phyloP scores from a whole-genome alignment of 1,140 invertebrate genomes.

The Drosophila murphyi region DNA sequence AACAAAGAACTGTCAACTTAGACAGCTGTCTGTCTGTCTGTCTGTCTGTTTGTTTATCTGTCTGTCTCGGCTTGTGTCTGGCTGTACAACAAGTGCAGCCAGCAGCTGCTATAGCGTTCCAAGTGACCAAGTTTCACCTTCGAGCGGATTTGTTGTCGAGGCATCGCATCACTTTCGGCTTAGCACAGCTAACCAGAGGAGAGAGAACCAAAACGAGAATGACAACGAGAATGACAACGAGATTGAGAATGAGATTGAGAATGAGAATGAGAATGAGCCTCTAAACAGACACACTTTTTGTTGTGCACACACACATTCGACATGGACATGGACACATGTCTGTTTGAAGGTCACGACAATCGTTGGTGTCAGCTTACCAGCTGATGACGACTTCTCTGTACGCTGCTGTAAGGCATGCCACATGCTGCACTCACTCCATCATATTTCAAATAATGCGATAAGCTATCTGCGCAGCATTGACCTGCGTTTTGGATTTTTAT shows the following conservation, averaged over 20 bases:
- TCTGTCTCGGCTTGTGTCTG: slow-evolving; percentile 7
- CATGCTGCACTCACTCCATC: slow-evolving; percentile 15
- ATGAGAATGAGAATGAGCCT: background rate
- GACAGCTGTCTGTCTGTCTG: slow-evolving; percentile 42
- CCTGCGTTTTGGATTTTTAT: slow-evolving; percentile 14
- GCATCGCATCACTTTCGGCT: slow-evolving; percentile 64
- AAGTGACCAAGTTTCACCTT: slow-evolving; percentile 66
- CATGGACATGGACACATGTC: slow-evolving; percentile 25
- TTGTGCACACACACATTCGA: background rate
- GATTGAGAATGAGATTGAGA: slow-evolving; percentile 8
- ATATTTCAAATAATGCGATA: too few relatives aligned
- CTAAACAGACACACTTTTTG: slow-evolving; percentile 3
- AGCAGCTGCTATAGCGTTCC: slow-evolving; percentile 39
- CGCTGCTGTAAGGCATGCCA: slow-evolving; percentile 15
- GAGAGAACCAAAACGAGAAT: slow-evolving; percentile 19
- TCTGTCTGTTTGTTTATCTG: slow-evolving; percentile 25
- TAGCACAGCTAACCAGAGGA: slow-evolving; percentile 57
- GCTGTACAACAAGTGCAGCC: slow-evolving; percentile 50
- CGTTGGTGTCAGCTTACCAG: slow-evolving; percentile 34
- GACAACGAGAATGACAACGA: background rate
- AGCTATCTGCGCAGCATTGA: slow-evolving; percentile 9
- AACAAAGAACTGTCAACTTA: slow-evolving; percentile 22
- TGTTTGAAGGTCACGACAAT: slow-evolving; percentile 35
- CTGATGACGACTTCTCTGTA: background rate
- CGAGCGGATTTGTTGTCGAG: slow-evolving; percentile 29